Evolutionary conservation across 64 coral and sea anemone species (phyloP).

Genomic region (Acropora yongei): DNA sequence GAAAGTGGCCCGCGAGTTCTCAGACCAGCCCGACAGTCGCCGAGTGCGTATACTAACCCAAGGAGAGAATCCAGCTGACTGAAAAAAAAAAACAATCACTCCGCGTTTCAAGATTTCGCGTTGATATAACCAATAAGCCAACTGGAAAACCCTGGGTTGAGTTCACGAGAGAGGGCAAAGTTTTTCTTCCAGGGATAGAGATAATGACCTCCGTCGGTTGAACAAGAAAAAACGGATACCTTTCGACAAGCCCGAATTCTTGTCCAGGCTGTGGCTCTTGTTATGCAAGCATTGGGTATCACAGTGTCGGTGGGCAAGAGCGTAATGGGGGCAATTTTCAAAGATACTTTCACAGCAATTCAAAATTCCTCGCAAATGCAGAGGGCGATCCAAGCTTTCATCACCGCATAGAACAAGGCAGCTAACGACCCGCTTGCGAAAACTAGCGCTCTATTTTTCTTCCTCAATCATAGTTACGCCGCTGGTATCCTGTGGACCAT

Average conservation of each 20-base stretch:
- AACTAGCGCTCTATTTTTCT: conserved; percentile 52
- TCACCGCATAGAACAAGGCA: conserved; percentile 31
- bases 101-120: conserved; percentile 58
- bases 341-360: conserved; percentile 25
- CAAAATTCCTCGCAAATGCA: conserved; percentile 19
- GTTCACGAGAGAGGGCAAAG: conserved; percentile 15
- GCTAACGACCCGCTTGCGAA: conserved; percentile 6
- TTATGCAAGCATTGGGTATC: conserved; percentile 42
- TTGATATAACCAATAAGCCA: conserved; percentile 51
- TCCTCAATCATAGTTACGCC: conserved; percentile 42
- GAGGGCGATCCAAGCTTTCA: conserved; percentile 39
- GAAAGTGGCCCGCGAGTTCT: conserved; percentile 56
- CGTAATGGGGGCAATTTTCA: not conserved
- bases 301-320: not conserved
- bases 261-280: conserved; percentile 30
- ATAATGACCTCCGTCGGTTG: not conserved
- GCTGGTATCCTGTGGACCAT: conserved; percentile 66
- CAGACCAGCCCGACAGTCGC: conserved; percentile 55
- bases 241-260: conserved; percentile 34
- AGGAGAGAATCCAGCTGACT: conserved; percentile 44
- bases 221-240: conserved; percentile 25
- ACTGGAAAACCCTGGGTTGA: conserved; percentile 56
- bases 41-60: conserved; percentile 25
- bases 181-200: not conserved
- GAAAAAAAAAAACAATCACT: conserved; percentile 26